These are phyloP conservation scores for Zaprionus tsacasi DNA, from an alignment of 1,140 invertebrate genomes.

Conservation along the genomic window DNA sequence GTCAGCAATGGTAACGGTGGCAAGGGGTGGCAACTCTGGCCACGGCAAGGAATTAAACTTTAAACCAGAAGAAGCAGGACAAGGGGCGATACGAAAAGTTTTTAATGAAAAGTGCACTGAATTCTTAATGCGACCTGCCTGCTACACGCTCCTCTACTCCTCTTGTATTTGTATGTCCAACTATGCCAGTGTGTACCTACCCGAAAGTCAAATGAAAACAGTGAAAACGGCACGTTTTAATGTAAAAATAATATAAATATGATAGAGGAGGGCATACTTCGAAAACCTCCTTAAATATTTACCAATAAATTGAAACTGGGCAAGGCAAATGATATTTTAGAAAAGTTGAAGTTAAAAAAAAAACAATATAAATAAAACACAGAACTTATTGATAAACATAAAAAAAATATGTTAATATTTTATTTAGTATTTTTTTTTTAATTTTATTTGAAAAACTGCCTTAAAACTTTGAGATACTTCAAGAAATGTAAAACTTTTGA, in stretches of 20 bases:
- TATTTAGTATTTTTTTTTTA: no score
- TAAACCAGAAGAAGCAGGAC: constrained; percentile 46
- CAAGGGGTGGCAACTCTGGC: no score
- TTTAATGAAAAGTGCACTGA: constrained; percentile 71
- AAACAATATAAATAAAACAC: neutral
- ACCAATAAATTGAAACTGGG: neutral
- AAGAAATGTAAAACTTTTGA: no score
- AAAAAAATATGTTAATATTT: neutral
- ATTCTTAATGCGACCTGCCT: constrained; percentile 28
- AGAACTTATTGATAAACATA: no score
- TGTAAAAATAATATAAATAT: neutral
- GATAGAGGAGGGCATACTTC: neutral
- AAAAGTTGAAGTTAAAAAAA: neutral
- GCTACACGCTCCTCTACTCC: neutral
- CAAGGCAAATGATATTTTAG: no score
- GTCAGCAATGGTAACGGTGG: constrained; percentile 16
- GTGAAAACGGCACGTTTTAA: constrained; percentile 5
- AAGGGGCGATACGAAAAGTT: constrained; percentile 53
- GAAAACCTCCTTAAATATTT: neutral
- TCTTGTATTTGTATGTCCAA: constrained; percentile 8
- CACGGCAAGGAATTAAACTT: constrained; percentile 49
- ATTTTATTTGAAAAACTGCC: no score
- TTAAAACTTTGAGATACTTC: no score
- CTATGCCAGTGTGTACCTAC: constrained; percentile 24
- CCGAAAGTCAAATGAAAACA: constrained; percentile 24